Evolutionary conservation across 2,888 invertebrate species (phyloP).

Genomic region (Pelosia muscerda): DNA sequence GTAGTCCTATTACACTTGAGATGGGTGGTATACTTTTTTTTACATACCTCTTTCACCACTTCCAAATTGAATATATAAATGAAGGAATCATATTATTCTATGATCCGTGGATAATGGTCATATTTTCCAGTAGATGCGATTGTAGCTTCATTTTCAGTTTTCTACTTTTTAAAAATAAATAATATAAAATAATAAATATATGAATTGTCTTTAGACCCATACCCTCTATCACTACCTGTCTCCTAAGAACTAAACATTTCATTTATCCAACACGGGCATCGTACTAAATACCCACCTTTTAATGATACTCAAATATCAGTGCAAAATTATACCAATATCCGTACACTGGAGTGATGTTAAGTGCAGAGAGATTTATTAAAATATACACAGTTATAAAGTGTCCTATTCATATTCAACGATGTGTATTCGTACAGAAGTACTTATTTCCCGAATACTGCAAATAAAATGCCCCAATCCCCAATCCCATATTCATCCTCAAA

Average conservation of each 20-base stretch:
- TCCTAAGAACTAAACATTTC: not conserved
- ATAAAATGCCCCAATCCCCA: constrained; percentile 8
- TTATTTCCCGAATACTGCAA: constrained; percentile 6
- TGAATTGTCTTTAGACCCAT: not conserved
- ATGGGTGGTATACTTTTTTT: too few relatives aligned
- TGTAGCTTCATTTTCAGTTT: too few relatives aligned
- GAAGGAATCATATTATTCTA: too few relatives aligned
- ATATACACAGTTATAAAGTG: not conserved
- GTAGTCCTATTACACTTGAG: too few relatives aligned
- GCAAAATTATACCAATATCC: not conserved
- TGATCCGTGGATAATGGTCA: too few relatives aligned
- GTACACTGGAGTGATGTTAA: not conserved
- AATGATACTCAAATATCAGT: not conserved
- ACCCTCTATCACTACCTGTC: not conserved
- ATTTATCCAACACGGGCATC: not conserved
- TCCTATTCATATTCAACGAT: not conserved
- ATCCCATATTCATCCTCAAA: constrained; percentile 17
- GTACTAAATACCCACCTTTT: not conserved
- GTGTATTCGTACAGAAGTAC: not conserved
- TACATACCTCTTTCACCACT: too few relatives aligned
- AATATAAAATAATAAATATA: too few relatives aligned
- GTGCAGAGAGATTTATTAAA: not conserved
- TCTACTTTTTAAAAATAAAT: too few relatives aligned
- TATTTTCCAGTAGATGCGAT: too few relatives aligned
- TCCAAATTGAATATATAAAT: too few relatives aligned